phyloP scores from a whole-genome alignment of 1,140 invertebrate genomes.

The Drosophila ambigua region DNA sequence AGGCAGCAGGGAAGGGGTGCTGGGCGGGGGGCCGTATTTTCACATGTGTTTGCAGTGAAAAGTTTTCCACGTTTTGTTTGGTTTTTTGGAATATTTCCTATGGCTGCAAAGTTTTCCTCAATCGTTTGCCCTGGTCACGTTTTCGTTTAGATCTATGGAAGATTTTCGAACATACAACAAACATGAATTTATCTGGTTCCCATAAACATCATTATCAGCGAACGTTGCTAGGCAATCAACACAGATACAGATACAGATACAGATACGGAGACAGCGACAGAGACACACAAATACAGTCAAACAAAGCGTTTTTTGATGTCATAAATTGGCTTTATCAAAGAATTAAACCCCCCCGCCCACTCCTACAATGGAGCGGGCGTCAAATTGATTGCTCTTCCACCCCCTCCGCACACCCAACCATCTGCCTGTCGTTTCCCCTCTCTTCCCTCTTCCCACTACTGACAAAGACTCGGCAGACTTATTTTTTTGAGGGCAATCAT shows the following conservation, averaged over 20 bases:
- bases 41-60: conserved; percentile 16
- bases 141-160: conserved; percentile 49
- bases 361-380: conserved; percentile 10
- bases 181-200: neutral
- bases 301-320: conserved; percentile 35
- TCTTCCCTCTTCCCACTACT: neutral
- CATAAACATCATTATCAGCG: conserved; percentile 20
- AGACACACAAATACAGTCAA: conserved; percentile 12
- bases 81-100: too few species aligned
- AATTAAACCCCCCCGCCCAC: conserved; percentile 23
- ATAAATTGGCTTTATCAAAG: conserved; percentile 64
- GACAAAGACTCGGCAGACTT: conserved; percentile 60
- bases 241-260: neutral
- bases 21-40: conserved; percentile 40
- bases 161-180: conserved; percentile 43
- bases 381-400: neutral
- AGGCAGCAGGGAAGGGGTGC: neutral
- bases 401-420: neutral
- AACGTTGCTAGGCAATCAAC: conserved; percentile 50
- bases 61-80: conserved; percentile 57
- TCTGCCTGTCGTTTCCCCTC: neutral
- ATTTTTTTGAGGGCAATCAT: conserved; percentile 17
- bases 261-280: neutral
- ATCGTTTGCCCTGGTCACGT: conserved; percentile 51
- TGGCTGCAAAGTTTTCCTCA: conserved; percentile 62